These are phyloP conservation scores for Salarias fasciatus DNA, from an alignment of 2,797 vertebrate species.

Conservation along the genomic window DNA sequence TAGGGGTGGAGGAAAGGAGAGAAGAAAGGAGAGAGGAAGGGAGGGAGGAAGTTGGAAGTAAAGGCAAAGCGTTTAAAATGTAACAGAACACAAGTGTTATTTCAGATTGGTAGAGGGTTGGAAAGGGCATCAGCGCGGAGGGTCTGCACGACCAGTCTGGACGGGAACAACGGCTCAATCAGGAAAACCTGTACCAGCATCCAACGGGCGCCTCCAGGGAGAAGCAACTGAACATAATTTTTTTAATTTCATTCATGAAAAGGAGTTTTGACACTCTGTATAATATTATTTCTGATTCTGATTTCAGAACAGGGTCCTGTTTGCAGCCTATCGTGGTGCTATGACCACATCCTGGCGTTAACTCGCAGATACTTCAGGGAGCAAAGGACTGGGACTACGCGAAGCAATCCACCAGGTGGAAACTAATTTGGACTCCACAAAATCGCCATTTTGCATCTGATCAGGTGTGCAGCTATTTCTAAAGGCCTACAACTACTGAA, in stretches of 20 bases:
- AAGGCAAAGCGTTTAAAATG: conserved; percentile 81
- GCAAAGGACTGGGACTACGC: conserved; percentile 27
- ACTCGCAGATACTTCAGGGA: conserved; percentile 25
- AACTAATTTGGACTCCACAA: conserved; percentile 24
- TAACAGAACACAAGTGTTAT: conserved; percentile 64
- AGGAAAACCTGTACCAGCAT: conserved; percentile 5
- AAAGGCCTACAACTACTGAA: conserved; percentile 16
- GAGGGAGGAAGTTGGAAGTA: conserved; percentile 83
- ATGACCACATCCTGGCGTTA: conserved; percentile 8
- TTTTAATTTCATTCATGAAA: too few relatives aligned
- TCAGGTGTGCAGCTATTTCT: conserved; percentile 25
- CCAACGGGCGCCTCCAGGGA: conserved; percentile 12
- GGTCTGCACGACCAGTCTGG: conserved; percentile 4
- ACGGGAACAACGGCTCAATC: not conserved
- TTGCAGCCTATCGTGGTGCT: too few relatives aligned
- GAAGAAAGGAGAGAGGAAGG: conserved; percentile 74
- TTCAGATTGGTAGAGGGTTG: conserved; percentile 50
- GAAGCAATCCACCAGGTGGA: conserved; percentile 32
- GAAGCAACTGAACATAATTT: too few relatives aligned
- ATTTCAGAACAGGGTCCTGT: too few relatives aligned
- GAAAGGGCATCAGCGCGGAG: conserved; percentile 56
- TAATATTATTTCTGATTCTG: too few relatives aligned
- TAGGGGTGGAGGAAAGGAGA: conserved; percentile 74
- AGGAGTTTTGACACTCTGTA: too few relatives aligned
- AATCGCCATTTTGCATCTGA: conserved; percentile 19